Base-by-base conservation (phyloP, 2,797 vertebrate species). In the Acanthiza pusilla region DNA sequence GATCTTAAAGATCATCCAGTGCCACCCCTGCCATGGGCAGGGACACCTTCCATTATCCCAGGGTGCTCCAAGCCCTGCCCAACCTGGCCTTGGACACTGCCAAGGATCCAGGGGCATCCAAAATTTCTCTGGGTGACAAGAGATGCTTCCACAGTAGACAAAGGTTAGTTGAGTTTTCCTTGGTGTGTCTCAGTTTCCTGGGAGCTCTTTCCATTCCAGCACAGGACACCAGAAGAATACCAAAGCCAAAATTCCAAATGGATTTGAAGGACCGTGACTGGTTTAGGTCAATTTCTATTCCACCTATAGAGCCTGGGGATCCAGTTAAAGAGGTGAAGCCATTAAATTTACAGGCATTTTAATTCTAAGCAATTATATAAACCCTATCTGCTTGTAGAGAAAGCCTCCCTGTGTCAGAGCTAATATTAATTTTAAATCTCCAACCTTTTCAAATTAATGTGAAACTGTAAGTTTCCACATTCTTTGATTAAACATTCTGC, bases 401-500 rank as follows among this genome's bases (percentile, higher is more conserved):
- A 89, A 96, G 62, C 61, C 85, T 96, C 79, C 53, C 38, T 58
- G 80, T 91, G 67, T 93, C 78, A 95, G 90, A 96, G 76, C 95
- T 94, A 94, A 89, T 91, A 85, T 95, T 84, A 91, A 93, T 95
- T 95, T 96, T 92, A 96, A 96, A 97, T 96, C 88, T 93, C 77
- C 91, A 96, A 74, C 91, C 88, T 97, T 95, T 95, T 77, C 92
- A 94, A 85, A 94, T 93, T 93, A 85, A 92, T 36, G 45, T 91
- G 84, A 96, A 93, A 94, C 70, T 95, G 85, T 87, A 96, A 96
- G 94, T 96, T 97, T 97, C 88, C 90, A 93, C 84, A 75, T 96
- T 91, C 96, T 96, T 93, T 97, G 97, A 97, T 97, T 97, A 97
- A 97, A 96, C 78, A 91, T 94, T 97, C 94, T 96, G 91, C 94